Evolutionary conservation across 2,888 invertebrate genomes (phyloP), one percentile per base, ranked within the genome.

Genomic region (Brachyptera putata): DNA sequence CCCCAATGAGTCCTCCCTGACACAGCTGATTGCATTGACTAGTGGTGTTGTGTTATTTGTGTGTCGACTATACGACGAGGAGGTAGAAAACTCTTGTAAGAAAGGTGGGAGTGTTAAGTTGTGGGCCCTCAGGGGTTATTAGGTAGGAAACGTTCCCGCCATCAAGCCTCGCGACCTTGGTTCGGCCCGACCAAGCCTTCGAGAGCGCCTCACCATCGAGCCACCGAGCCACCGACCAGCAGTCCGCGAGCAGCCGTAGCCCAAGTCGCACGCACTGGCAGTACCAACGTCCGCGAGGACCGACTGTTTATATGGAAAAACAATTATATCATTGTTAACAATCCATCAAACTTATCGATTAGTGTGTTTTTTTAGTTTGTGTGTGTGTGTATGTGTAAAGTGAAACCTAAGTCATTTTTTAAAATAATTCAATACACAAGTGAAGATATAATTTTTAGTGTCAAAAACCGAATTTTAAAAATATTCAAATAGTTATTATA

Each of bases 111-210:
- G 53, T 53, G 53, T 53, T 53, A n/a, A 53, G 34, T 34, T 36
- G 16, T 36, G 18, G 36, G 34, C 34, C 56, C 60, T 25, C 25
- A 36, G 53, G 43, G 60, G 30, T n/a, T 21, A 24, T 30, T 30
- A 56, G 60, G 60, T 60, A 57, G 60, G 56, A 60, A 53, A 60
- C 25, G 37, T 60, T 60, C 60, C 60, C 60, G 60, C 60, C 60
- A 49, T 46, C n/a, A n/a, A n/a, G n/a, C n/a, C n/a, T n/a, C n/a
- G 60, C 60, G 60, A 60, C 60, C 60, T 60, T 60, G 57, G 37
- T 30, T 34, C 34, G 48, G 57, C 57, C n/a, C n/a, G 36, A 25
- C 34, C 57, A 18, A 25, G 14, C 11, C 43, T 43, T 43, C n/a
- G n/a, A n/a, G n/a, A n/a, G n/a, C n/a, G 37, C 43, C 43, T 43